Conservation (phyloP, 2,113 vertebrate species). For the Numenius arquata region DNA sequence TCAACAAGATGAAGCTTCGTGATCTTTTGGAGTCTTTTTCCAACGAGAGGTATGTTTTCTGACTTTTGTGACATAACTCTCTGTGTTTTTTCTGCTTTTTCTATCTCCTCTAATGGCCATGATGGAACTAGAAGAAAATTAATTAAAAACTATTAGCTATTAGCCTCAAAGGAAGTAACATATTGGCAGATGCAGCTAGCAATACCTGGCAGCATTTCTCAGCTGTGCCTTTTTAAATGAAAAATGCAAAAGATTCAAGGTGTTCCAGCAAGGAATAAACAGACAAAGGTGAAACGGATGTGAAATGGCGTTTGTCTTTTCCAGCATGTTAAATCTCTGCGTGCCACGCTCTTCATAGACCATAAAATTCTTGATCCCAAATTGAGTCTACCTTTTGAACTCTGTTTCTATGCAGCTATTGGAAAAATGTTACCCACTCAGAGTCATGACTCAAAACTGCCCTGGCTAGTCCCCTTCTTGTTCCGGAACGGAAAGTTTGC, state of each 20-base stretch:
- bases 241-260: neutral
- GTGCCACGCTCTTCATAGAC: neutral
- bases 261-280: neutral
- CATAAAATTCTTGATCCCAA: neutral
- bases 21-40: neutral
- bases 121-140: neutral
- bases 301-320: neutral
- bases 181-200: neutral
- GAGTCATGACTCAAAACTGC: neutral
- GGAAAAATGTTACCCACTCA: neutral
- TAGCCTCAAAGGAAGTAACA: neutral
- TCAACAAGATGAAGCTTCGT: neutral
- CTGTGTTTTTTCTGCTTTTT: neutral
- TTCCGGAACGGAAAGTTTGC: neutral
- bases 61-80: neutral
- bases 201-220: neutral
- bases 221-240: neutral
- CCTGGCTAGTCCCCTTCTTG: neutral
- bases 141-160: neutral
- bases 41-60: neutral
- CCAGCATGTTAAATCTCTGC: neutral
- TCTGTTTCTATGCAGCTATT: neutral
- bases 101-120: neutral
- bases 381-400: slow-evolving; percentile 12
- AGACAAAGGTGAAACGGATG: neutral